phyloP scores from a whole-genome alignment of 2,888 invertebrate species.

The Polylopha cassiicola region DNA sequence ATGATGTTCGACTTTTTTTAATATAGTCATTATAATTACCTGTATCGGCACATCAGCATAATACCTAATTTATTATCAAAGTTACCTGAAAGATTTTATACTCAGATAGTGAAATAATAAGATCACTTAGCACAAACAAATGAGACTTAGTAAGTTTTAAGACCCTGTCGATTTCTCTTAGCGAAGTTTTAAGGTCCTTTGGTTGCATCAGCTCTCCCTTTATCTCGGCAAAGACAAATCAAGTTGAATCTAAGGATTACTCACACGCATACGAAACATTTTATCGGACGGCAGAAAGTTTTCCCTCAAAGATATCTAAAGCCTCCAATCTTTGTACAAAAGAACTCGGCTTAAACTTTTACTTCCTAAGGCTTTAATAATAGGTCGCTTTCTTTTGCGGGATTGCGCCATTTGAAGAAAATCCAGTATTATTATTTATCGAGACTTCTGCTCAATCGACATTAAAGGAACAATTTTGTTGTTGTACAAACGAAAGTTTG shows the following conservation, averaged over 20 bases:
- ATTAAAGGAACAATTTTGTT: too few relatives aligned
- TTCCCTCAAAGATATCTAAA: constrained; percentile 55
- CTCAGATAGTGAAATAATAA: too few relatives aligned
- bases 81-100: too few relatives aligned
- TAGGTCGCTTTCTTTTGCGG: constrained; percentile 38
- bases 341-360: constrained; percentile 54
- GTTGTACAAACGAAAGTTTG: too few relatives aligned
- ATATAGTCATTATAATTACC: too few relatives aligned
- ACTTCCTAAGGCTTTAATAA: constrained; percentile 51
- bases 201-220: constrained; percentile 28
- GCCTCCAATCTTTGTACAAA: constrained; percentile 56
- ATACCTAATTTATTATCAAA: too few relatives aligned
- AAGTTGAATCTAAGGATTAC: constrained; percentile 60
- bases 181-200: neutral
- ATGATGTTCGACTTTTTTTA: too few relatives aligned
- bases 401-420: constrained; percentile 8
- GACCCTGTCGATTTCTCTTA: neutral
- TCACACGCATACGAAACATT: constrained; percentile 58
- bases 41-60: too few relatives aligned
- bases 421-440: constrained; percentile 15
- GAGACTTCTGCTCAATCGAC: constrained; percentile 10
- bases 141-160: neutral
- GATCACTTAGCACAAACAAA: too few relatives aligned
- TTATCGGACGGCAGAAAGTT: constrained; percentile 60
- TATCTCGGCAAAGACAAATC: constrained; percentile 62